phyloP scores from a whole-genome alignment of 2,113 vertebrate genomes.

The Nettapus auritus region DNA sequence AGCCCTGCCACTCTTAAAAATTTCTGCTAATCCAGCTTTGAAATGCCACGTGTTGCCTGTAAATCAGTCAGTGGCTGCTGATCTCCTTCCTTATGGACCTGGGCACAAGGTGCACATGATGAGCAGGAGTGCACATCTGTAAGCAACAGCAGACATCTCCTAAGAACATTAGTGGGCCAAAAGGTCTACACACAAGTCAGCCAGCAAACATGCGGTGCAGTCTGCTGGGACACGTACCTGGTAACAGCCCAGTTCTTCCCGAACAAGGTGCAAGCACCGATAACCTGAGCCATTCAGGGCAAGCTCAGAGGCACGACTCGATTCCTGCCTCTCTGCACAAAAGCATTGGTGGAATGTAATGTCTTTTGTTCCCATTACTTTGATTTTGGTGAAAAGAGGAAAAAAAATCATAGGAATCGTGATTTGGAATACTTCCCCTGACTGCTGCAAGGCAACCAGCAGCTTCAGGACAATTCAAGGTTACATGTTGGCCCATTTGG shows the following conservation, averaged over 20 bases:
- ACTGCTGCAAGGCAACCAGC: background rate
- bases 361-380: background rate
- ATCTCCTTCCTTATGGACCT: background rate
- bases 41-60: background rate
- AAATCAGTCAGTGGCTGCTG: background rate
- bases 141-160: background rate
- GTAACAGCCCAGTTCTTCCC: background rate
- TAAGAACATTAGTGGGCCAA: background rate
- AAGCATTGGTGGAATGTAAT: rapidly evolving
- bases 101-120: background rate
- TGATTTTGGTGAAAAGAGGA: rapidly evolving
- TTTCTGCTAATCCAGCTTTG: background rate
- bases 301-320: background rate
- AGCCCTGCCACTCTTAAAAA: background rate
- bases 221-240: background rate
- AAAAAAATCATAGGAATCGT: background rate
- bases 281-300: background rate
- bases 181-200: background rate
- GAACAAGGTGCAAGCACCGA: rapidly evolving
- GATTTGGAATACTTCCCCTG: background rate
- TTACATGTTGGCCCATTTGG: rapidly evolving
- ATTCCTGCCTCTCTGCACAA: background rate
- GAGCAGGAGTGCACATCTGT: background rate
- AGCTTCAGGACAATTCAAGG: background rate
- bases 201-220: background rate